Base-by-base conservation (phyloP, 2,113 vertebrate genomes). In the Dolichotis patagonum region DNA sequence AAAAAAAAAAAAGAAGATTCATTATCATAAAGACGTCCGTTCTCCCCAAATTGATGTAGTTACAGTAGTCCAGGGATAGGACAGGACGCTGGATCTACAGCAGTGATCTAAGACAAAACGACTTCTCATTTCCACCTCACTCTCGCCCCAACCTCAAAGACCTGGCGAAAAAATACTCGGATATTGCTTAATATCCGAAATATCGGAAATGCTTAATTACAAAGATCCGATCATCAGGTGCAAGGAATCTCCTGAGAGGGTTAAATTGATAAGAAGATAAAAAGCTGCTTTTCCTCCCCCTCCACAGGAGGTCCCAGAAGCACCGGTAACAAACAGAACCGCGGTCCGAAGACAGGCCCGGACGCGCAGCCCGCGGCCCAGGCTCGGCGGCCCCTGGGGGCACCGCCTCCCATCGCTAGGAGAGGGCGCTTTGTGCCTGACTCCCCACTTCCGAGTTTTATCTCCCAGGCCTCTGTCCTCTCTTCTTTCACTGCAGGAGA, bases 191-290 rank as follows among this genome's bases (percentile, higher is more conserved):
- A 35, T 13, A n/a, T n/a, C n/a, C n/a, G n/a, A n/a, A n/a, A n/a
- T n/a, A n/a, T n/a, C n/a, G n/a, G n/a, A n/a, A n/a, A 63, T 58
- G 17, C 13, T 46, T 54, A 67, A 35, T 13, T 22, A 60, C 58
- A 88, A 67, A 91, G 49, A 85, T 10, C 52, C 46, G 35, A 75
- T 14, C 49, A 52, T 5, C 26, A 60, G 38, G 12, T 60, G 63
- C 26, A 65, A 6, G 3, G n/a, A 52, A 17, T 52, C 35, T 38
- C 26, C 32, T 38, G 2, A 3, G 30, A 0, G 8, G 67, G 3
- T 65, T 60, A 38, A 78, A 56, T 0, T 22, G 2, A 4, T 3
- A 1, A 28, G 12, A 1, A 28, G 12, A 6, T 13, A 43, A 22
- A 28, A 4, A 30, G 14, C 30, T 67, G 12, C 56, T 19, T 13